Conservation (phyloP, 2,888 invertebrate genomes). For the Tenthredo scrophulariae region DNA sequence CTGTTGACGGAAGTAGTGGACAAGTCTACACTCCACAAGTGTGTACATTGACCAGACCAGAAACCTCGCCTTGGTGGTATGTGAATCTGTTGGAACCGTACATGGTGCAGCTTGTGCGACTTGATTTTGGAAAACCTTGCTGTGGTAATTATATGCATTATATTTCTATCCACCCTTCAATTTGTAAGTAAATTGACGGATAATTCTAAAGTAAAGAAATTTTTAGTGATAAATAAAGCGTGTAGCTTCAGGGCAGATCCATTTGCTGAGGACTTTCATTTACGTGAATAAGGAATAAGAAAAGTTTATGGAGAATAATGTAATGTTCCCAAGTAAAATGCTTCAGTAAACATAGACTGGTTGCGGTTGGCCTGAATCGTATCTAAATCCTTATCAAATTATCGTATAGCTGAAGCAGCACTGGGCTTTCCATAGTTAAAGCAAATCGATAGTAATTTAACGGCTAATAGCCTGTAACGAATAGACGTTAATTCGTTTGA, state of each 20-base stretch:
- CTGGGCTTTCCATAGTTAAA: constrained; percentile 61
- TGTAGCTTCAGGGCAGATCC: neutral
- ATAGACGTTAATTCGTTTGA: constrained; percentile 28
- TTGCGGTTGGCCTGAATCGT: constrained; percentile 52
- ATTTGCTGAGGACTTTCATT: constrained; percentile 12
- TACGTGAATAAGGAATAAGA: neutral
- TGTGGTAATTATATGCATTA: constrained; percentile 87
- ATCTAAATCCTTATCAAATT: constrained; percentile 43
- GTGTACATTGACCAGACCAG: constrained; percentile 91
- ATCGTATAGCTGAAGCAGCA: constrained; percentile 36
- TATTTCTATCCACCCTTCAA: neutral
- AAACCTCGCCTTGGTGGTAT: constrained; percentile 96
- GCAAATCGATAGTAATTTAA: constrained; percentile 62
- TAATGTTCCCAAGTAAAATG: constrained; percentile 43
- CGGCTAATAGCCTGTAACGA: constrained; percentile 47
- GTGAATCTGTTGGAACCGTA: constrained; percentile 96
- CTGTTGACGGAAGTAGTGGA: constrained; percentile 94
- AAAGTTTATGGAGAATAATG: neutral
- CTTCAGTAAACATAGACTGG: constrained; percentile 47
- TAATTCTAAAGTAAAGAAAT: neutral
- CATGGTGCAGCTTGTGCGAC: constrained; percentile 94
- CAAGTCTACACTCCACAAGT: constrained; percentile 90
- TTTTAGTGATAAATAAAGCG: neutral
- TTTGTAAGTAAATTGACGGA: neutral
- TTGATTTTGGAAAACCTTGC: constrained; percentile 95